Evolutionary conservation across 2,888 invertebrate species (phyloP).

Genomic region (Lasioglossum villosulum): DNA sequence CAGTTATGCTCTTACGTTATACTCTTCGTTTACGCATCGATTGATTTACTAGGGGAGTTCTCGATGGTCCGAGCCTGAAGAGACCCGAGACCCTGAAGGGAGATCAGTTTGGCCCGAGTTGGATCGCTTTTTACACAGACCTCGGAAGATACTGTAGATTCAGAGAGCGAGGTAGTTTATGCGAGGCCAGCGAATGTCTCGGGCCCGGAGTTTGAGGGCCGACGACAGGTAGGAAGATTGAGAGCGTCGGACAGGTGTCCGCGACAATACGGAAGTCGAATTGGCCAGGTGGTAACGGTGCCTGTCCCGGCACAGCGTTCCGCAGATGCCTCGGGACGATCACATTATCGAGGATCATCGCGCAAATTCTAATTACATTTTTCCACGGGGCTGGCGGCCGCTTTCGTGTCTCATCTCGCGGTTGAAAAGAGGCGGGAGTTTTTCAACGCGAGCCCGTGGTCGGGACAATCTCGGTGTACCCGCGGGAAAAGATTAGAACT

Average conservation of each 20-base stretch:
- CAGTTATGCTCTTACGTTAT: background rate
- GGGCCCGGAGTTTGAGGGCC: background rate
- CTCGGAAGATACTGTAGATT: background rate
- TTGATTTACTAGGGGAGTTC: background rate
- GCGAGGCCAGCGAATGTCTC: background rate
- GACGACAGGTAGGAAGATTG: slow-evolving; percentile 5
- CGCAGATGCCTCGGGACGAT: slow-evolving; percentile 9
- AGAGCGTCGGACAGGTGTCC: slow-evolving; percentile 4
- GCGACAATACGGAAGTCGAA: slow-evolving; percentile 8
- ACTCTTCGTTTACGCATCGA: background rate
- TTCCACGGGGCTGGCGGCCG: slow-evolving; percentile 34
- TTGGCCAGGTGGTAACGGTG: slow-evolving; percentile 8
- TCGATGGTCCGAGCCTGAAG: background rate
- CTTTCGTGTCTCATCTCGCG: slow-evolving; percentile 44
- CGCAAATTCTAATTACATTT: slow-evolving; percentile 44
- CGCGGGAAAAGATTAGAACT: slow-evolving; percentile 66
- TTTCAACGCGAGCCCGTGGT: slow-evolving; percentile 50
- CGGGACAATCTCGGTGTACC: slow-evolving; percentile 60
- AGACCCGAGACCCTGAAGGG: background rate
- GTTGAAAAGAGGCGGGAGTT: slow-evolving; percentile 31
- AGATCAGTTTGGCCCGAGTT: background rate
- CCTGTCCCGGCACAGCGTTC: background rate
- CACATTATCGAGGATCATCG: slow-evolving; percentile 18
- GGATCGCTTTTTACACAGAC: background rate
- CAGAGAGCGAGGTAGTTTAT: background rate